Percentiles rank a stretch among this genome's conserved stretches.
Conservation (phyloP, 2,888 invertebrate genomes). For the Boloria euphrosyne region DNA sequence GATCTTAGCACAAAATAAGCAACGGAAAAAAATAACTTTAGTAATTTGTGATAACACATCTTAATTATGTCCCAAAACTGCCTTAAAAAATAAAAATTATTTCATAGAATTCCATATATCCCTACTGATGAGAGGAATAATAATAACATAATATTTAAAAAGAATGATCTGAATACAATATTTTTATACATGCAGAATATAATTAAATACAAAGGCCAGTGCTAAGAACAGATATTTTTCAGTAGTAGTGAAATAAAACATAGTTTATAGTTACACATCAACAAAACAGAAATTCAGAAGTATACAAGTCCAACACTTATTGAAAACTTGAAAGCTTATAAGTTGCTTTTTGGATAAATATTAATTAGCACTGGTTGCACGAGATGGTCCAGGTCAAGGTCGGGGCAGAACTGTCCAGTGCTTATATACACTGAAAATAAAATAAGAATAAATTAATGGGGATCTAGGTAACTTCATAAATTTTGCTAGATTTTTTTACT, state of each 20-base stretch:
- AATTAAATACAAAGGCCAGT: slow-evolving; percentile 39
- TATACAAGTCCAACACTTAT: slow-evolving; percentile 51
- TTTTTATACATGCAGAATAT: no score
- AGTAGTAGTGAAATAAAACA: slow-evolving; percentile 40
- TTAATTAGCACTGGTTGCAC: slow-evolving; percentile 64
- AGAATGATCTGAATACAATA: no score
- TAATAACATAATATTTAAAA: no score
- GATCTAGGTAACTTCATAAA: no score
- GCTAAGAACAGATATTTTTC: slow-evolving; percentile 67
- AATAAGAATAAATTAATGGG: not conserved
- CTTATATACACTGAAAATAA: slow-evolving; percentile 69
- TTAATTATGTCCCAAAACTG: no score
- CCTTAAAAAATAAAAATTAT: not conserved
- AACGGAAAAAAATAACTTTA: not conserved
- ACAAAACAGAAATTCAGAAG: slow-evolving; percentile 56
- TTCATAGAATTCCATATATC: not conserved
- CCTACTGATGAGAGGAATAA: not conserved
- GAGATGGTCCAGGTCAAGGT: slow-evolving; percentile 52
- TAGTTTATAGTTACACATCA: slow-evolving; percentile 53
- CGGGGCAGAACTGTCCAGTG: slow-evolving; percentile 69
- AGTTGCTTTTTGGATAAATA: slow-evolving; percentile 56
- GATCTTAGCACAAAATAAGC: slow-evolving; percentile 61
- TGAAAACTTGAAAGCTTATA: slow-evolving; percentile 58
- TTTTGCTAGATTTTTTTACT: no score
- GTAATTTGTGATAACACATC: not conserved